These are phyloP conservation scores for Bradysia coprophila DNA, from an alignment of 1,140 invertebrate species.

Conservation along the genomic window DNA sequence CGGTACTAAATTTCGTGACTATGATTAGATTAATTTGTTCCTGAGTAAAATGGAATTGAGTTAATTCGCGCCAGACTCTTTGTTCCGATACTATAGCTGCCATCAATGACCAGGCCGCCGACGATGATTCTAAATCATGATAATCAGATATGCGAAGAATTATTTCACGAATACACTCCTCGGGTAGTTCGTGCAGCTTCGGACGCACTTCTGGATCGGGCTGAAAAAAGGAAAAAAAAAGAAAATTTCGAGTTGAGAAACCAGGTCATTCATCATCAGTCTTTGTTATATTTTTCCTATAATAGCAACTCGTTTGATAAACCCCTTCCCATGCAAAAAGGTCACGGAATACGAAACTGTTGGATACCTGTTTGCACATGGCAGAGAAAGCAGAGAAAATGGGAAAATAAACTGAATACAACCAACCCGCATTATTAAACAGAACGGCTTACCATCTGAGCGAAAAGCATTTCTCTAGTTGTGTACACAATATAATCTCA, in stretches of 20 bases:
- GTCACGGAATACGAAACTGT: too few relatives aligned
- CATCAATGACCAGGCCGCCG: conserved; percentile 45
- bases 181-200: conserved; percentile 76
- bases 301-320: too few relatives aligned
- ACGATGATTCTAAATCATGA: conserved; percentile 54
- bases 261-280: too few relatives aligned
- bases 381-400: too few relatives aligned
- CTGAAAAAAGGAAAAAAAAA: conserved; percentile 36
- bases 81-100: conserved; percentile 70
- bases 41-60: conserved; percentile 78
- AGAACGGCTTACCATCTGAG: too few relatives aligned
- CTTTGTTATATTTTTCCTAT: too few relatives aligned
- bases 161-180: conserved; percentile 84
- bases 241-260: too few relatives aligned
- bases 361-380: too few relatives aligned
- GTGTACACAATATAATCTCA: too few relatives aligned
- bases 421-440: not conserved
- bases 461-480: too few relatives aligned
- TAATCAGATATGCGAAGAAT: conserved; percentile 79
- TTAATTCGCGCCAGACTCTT: conserved; percentile 80
- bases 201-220: conserved; percentile 64
- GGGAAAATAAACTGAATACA: conserved; percentile 1
- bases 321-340: too few relatives aligned
- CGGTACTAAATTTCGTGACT: conserved; percentile 21
- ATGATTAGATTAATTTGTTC: conserved; percentile 61